Conservation (phyloP, 2,888 invertebrate genomes). For the Limenitis camilla region DNA sequence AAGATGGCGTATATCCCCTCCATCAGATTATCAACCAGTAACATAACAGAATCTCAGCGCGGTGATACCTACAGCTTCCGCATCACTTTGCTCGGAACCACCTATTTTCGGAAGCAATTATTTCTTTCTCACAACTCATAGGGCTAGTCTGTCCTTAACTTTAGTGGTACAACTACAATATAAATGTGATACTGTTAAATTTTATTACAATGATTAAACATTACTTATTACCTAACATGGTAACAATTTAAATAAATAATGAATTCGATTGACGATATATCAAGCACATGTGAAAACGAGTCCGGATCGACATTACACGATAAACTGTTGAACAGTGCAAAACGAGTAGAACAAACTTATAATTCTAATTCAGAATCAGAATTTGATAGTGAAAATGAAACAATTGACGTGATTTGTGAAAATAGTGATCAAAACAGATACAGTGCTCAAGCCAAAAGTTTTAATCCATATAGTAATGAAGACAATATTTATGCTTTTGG, state of each 20-base stretch:
- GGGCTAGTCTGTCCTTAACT: constrained; percentile 22
- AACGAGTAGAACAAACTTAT: constrained; percentile 36
- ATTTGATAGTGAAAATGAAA: constrained; percentile 66
- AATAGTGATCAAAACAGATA: constrained; percentile 42
- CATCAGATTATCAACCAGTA: constrained; percentile 52
- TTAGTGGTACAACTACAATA: background rate
- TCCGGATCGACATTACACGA: constrained; percentile 30
- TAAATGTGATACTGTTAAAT: constrained; percentile 5
- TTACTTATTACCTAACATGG: background rate
- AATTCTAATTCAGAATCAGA: constrained; percentile 54
- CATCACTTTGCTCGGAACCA: constrained; percentile 47
- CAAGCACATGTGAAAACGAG: constrained; percentile 64
- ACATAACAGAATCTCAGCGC: constrained; percentile 48
- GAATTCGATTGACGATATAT: constrained; percentile 55
- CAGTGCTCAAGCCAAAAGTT: constrained; percentile 30
- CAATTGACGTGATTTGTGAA: constrained; percentile 66
- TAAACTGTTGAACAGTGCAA: constrained; percentile 22
- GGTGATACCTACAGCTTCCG: constrained; percentile 61
- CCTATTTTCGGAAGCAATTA: constrained; percentile 73
- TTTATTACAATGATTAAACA: constrained; percentile 2
- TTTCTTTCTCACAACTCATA: constrained; percentile 42
- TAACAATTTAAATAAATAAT: constrained; percentile 30
- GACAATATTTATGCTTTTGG: constrained; percentile 45
- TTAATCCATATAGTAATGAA: constrained; percentile 33
- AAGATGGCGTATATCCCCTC: constrained; percentile 69